Base-by-base conservation (phyloP, 2,797 vertebrate genomes). In the Chelmon rostratus region DNA sequence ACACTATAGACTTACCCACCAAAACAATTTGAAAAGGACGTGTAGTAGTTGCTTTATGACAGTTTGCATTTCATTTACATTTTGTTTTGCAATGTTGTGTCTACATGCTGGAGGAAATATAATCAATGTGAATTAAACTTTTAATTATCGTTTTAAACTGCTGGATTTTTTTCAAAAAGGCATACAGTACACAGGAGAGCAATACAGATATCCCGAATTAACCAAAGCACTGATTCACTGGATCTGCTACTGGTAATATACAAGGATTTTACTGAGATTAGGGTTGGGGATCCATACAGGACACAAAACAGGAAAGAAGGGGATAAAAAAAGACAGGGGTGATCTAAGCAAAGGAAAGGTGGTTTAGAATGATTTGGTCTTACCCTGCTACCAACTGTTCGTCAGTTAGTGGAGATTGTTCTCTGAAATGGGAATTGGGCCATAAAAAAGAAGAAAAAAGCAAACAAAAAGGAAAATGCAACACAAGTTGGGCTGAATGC, bases 371-470 rank as follows among this genome's bases (percentile, higher is more conserved):
- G 3, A 88, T 94, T 94, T 90, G 87, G 88, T 97, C 98, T 99
- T 98, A 98, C 97, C 98, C 97, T 82, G 96, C 95, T 96, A 98
- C 97, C 96, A 98, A 97, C 95, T 97, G 96, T 96, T 98, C 97
- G 91, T 97, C 96, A 95, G 96, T 97, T 96, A 97, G 94, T 95
- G 96, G 96, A 96, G 96, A 96, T 92, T 97, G 96, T 91, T 99
- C 96, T 95, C 98, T 99, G 97, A 96, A 97, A 99, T 94, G 94
- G 97, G 96, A 97, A 97, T 94, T 95, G 95, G 96, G 95, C 96
- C 96, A 95, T 96, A 96, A 96, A 97, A 96, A 94, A 93, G 92
- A 91, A 94, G 93, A 94, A 91, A 96, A 73, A 86, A 91, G 84
- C 82, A 92, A 92, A 90, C 90, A 90, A 94, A 95, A 83, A 82